Evolutionary conservation across 2,113 vertebrate species (phyloP), one percentile per base, ranked within the genome.

Genomic region (Ochotona princeps): DNA sequence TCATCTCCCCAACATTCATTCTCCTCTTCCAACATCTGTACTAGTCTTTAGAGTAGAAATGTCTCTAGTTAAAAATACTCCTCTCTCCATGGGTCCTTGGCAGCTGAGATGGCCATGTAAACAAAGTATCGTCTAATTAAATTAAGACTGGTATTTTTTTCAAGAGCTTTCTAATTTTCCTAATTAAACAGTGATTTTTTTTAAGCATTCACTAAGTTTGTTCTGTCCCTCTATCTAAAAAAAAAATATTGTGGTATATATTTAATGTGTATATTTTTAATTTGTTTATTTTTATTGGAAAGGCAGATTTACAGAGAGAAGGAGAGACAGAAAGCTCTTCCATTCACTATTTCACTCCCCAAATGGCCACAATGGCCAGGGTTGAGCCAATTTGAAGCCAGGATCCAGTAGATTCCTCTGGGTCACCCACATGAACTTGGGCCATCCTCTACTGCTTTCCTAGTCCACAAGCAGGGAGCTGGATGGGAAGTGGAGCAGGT

Each of bases 11-110:
- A 60, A 66, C 60, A 90, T 70, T 92, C 35, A 90, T 70, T 84
- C 73, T 90, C 73, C 35, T 92, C 65, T 86, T 95, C 83, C 82
- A 69, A 47, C 73, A 83, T 80, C 30, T 84, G 1, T 92, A 84
- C 73, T 85, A 81, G 25, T 90, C 49, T 73, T 47, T 72, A 23
- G n/a, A 82, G 30, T 61, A 76, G 28, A 92, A 85, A 85, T 30
- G 13, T 75, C 15, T 91, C 86, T 80, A 57, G 13, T 67, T 88
- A 81, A 92, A 92, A 92, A 67, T 61, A 74, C 3, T 61, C 9
- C 11, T 54, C 12, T 83, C 54, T 70, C 61, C 38, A 26, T 15
- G 79, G 20, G 10, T 83, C 6, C 7, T 89, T 90, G 70, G 51
- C 32, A 79, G 15, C 32, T 86, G 30, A 0, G 25, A 38, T 89